A percentile compares a stretch with the other conserved stretches of the same genome.
Conservation (phyloP, 2,888 invertebrate genomes). For the Eupithecia tripunctaria region DNA sequence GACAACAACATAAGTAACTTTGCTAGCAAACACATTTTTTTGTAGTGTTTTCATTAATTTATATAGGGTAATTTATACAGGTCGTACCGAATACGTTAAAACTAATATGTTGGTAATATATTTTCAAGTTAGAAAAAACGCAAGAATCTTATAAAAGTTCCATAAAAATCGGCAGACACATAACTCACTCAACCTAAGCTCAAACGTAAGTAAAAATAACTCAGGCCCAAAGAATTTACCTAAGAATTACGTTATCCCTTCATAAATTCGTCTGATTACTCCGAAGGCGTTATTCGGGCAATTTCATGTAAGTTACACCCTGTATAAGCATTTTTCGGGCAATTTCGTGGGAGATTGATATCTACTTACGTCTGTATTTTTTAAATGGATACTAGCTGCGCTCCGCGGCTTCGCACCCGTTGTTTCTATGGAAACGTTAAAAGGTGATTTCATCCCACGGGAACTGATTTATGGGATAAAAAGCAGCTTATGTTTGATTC, state of each 20-base stretch:
- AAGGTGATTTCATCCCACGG: no score
- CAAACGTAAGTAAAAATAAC: constrained; percentile 19
- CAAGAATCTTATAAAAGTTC: neutral
- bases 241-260: constrained; percentile 30
- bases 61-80: no score
- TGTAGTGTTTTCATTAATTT: no score
- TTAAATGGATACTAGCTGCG: no score
- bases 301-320: constrained; percentile 26
- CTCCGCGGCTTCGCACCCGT: no score
- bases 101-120: neutral
- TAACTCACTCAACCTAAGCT: constrained; percentile 5
- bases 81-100: neutral
- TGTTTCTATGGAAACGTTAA: no score
- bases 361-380: neutral
- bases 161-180: neutral
- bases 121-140: neutral
- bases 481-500: no score
- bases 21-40: no score
- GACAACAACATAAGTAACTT: no score
- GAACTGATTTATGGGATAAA: no score
- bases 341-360: neutral
- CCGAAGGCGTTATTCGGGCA: constrained; percentile 24
- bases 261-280: constrained; percentile 35
- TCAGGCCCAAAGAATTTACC: constrained; percentile 25
- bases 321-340: neutral